phyloP scores from a whole-genome alignment of 2,113 vertebrate genomes.

The Callaeas wilsoni region DNA sequence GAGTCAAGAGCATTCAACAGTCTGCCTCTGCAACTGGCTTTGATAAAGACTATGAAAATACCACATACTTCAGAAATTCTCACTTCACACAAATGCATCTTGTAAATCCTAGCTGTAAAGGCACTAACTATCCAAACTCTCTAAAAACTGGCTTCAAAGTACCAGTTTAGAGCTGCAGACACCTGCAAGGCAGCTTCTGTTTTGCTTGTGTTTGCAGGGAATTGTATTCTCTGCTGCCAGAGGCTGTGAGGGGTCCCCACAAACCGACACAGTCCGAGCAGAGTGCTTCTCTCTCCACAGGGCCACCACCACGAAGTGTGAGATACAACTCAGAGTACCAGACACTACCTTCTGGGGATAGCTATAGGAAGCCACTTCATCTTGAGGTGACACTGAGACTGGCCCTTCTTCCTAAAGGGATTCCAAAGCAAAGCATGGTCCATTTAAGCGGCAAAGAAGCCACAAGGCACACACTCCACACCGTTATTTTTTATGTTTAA shows the following conservation, averaged over 20 bases:
- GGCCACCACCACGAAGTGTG: background rate
- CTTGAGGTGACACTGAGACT: slow-evolving; percentile 68
- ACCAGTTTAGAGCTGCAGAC: background rate
- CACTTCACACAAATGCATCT: background rate
- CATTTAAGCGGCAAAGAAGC: background rate
- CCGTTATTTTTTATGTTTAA: accelerated
- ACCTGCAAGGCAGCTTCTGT: background rate
- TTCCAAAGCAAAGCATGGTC: slow-evolving; percentile 57
- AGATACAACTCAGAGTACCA: background rate
- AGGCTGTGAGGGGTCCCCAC: background rate
- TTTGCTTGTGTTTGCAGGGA: background rate
- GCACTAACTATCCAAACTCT: background rate
- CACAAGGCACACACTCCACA: background rate
- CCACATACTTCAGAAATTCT: background rate
- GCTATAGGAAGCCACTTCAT: slow-evolving; percentile 76
- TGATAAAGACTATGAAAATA: background rate
- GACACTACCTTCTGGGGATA: slow-evolving; percentile 83
- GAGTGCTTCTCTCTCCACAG: background rate
- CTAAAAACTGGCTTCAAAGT: background rate
- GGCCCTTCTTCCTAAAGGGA: slow-evolving; percentile 79
- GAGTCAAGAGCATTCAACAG: background rate
- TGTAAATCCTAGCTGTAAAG: background rate
- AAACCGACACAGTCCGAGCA: background rate
- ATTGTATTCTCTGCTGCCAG: background rate
- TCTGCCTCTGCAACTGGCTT: background rate